These are phyloP conservation scores for Yponomeuta malinellus DNA, from an alignment of 2,888 invertebrate species.

Conservation along the genomic window DNA sequence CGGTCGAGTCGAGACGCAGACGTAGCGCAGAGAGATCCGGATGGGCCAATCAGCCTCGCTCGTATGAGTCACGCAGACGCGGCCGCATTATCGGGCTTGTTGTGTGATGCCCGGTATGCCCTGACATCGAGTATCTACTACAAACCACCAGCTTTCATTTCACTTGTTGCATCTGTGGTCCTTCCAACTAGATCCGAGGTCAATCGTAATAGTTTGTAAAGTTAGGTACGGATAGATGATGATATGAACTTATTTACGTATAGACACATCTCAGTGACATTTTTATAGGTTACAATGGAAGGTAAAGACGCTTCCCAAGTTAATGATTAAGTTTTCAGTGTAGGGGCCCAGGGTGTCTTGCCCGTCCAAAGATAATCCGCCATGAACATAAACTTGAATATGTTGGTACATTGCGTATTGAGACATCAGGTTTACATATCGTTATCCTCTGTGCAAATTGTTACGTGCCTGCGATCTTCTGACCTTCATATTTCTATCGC, in stretches of 20 bases:
- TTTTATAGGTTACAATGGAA: too few species aligned
- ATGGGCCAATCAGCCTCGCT: conserved; percentile 58
- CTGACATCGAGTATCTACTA: conserved; percentile 21
- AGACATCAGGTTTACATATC: background rate
- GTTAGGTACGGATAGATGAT: too few species aligned
- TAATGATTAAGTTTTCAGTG: background rate
- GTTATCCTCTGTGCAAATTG: background rate
- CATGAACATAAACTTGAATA: conserved; percentile 10
- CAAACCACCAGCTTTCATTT: background rate
- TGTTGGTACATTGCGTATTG: background rate
- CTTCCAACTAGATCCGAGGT: too few species aligned
- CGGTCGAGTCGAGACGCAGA: conserved; percentile 41
- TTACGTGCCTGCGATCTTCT: background rate
- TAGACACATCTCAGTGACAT: too few species aligned
- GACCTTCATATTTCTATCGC: background rate
- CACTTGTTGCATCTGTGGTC: background rate
- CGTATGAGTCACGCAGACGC: conserved; percentile 54
- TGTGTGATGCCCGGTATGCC: conserved; percentile 35
- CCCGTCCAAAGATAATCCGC: conserved; percentile 23
- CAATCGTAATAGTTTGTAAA: too few species aligned
- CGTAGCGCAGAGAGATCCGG: conserved; percentile 54
- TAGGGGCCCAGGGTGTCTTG: conserved; percentile 20
- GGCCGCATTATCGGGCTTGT: conserved; percentile 27
- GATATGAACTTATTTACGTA: too few species aligned
- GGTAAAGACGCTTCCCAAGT: background rate